These are phyloP conservation scores for Lethenteron camtschaticum DNA, from an alignment of 2,113 vertebrate species.

Conservation along the genomic window DNA sequence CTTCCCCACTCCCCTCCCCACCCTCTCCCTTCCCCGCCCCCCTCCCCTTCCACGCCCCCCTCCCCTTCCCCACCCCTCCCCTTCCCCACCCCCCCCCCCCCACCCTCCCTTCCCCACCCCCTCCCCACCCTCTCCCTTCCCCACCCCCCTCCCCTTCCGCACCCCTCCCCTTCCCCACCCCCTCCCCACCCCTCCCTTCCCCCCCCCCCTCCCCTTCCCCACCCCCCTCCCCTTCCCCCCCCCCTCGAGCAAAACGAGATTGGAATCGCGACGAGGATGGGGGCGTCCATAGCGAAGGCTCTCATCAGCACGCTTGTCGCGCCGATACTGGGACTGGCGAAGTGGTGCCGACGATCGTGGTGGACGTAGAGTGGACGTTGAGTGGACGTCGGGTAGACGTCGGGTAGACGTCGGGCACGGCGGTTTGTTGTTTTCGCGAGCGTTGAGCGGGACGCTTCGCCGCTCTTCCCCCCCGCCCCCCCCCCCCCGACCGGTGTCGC, in stretches of 20 bases:
- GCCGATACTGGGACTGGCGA: no score
- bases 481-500: background rate
- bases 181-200: background rate
- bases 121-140: background rate
- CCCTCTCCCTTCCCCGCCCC: background rate
- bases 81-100: background rate
- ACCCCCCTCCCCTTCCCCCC: background rate
- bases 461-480: background rate
- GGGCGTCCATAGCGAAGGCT: no score
- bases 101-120: no score
- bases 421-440: no score
- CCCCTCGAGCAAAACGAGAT: no score
- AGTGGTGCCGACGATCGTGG: no score
- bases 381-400: no score
- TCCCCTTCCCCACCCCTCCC: background rate
- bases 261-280: no score
- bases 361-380: no score
- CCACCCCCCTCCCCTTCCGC: background rate
- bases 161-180: background rate
- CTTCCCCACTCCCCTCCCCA: background rate
- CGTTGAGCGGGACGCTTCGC: no score
- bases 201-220: background rate
- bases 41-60: background rate
- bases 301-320: no score
- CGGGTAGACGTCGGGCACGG: no score